Conservation (phyloP, 2,888 invertebrate species). For the Platycheirus albimanus region DNA sequence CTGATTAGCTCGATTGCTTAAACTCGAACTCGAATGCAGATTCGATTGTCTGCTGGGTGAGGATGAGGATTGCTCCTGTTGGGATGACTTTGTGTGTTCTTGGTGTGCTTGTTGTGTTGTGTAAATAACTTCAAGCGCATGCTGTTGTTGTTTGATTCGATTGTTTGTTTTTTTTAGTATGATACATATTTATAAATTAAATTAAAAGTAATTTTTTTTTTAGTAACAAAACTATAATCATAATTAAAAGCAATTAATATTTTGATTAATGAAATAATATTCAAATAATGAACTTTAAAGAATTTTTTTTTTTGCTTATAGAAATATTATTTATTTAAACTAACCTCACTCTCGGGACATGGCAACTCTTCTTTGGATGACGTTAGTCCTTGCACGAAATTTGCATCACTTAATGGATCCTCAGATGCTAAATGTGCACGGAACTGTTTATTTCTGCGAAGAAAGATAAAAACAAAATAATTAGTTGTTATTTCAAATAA, state of each 20-base stretch:
- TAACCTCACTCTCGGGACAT: constrained; percentile 82
- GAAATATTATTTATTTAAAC: constrained; percentile 40
- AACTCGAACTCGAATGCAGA: constrained; percentile 48
- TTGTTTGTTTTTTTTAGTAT: constrained; percentile 53
- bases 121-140: constrained; percentile 79
- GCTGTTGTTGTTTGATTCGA: too few relatives aligned
- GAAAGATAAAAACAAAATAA: constrained; percentile 62
- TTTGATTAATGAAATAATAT: constrained; percentile 70
- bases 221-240: constrained; percentile 34
- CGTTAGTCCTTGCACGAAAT: constrained; percentile 80
- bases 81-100: constrained; percentile 71
- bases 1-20: constrained; percentile 21
- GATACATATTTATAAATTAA: constrained; percentile 35
- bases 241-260: constrained; percentile 60
- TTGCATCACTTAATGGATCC: constrained; percentile 84
- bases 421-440: constrained; percentile 89
- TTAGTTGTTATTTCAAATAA: too few relatives aligned
- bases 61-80: constrained; percentile 54
- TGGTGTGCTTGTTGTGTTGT: constrained; percentile 79
- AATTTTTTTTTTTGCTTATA: constrained; percentile 22
- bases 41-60: constrained; percentile 23
- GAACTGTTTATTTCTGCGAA: constrained; percentile 90
- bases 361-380: constrained; percentile 78
- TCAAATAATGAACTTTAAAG: constrained; percentile 54
- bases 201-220: constrained; percentile 21